A percentile compares a stretch with the other conserved stretches of the same genome.
phyloP scores from a whole-genome alignment of 2,888 invertebrate species.

The Ganaspis brasiliensis region DNA sequence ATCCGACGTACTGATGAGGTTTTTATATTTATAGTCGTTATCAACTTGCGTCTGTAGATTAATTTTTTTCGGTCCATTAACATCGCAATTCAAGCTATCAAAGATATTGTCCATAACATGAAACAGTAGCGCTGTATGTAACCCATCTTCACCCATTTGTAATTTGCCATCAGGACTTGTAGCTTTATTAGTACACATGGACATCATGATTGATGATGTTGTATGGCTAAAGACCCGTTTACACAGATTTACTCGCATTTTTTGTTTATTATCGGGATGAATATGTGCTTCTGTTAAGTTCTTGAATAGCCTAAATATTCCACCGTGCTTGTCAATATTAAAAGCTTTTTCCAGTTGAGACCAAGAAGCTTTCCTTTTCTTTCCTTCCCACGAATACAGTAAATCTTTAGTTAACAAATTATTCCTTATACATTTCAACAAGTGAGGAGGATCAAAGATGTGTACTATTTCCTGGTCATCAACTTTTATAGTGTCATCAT shows the following conservation, averaged over 20 bases:
- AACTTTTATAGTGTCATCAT: background rate
- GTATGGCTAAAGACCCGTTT: background rate
- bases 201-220: background rate
- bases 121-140: background rate
- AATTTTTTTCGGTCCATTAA: background rate
- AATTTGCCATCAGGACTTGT: background rate
- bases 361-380: background rate
- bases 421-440: background rate
- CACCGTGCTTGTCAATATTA: background rate
- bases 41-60: background rate
- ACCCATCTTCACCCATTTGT: background rate
- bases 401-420: background rate
- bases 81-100: background rate
- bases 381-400: background rate
- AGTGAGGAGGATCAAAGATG: background rate
- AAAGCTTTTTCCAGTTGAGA: background rate
- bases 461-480: background rate
- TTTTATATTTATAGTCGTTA: background rate
- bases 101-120: background rate
- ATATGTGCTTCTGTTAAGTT: background rate
- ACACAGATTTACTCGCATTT: background rate
- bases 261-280: background rate
- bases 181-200: background rate
- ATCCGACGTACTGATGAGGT: background rate
- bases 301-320: background rate